Evolutionary conservation across 2,888 invertebrate species (phyloP), one percentile per base, ranked within the genome.

Genomic region (Anaspis maculata): DNA sequence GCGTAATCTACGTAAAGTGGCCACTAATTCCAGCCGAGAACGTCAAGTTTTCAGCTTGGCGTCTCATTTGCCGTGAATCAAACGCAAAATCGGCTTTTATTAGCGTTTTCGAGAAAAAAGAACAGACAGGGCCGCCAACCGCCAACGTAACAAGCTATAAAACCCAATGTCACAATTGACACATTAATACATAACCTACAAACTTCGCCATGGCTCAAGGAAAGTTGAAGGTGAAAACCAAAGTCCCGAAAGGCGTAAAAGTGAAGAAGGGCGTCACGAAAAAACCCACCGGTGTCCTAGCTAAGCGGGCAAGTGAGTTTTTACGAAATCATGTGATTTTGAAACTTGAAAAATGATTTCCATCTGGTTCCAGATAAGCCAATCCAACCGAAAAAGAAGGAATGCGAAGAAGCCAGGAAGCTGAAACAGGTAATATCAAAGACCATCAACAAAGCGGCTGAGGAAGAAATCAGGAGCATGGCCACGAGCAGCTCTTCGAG

Each of bases 151-250:
- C n/a, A n/a, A n/a, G n/a, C n/a, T n/a, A n/a, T n/a, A n/a, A n/a
- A n/a, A n/a, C n/a, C n/a, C n/a, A n/a, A n/a, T n/a, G n/a, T n/a
- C n/a, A n/a, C n/a, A n/a, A n/a, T n/a, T n/a, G n/a, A n/a, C n/a
- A n/a, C n/a, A n/a, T n/a, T n/a, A n/a, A n/a, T n/a, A n/a, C n/a
- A n/a, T n/a, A n/a, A n/a, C n/a, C n/a, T n/a, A n/a, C n/a, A n/a
- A n/a, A n/a, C n/a, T n/a, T n/a, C n/a, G n/a, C n/a, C n/a, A 81
- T 81, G 80, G 73, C 79, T 15, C 80, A 81, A 64, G 79, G 79
- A 27, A 80, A 80, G 56, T 56, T 77, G 42, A 80, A 79, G 68
- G 72, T 76, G 1, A 80, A 80, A 58, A 62, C 73, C 3, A 77
- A 79, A 56, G 46, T 75, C 27, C 79, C 79, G 2, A 46, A 68